These are phyloP conservation scores for Syngnathus rostellatus DNA, from an alignment of 2,797 vertebrate genomes.

Conservation along the genomic window DNA sequence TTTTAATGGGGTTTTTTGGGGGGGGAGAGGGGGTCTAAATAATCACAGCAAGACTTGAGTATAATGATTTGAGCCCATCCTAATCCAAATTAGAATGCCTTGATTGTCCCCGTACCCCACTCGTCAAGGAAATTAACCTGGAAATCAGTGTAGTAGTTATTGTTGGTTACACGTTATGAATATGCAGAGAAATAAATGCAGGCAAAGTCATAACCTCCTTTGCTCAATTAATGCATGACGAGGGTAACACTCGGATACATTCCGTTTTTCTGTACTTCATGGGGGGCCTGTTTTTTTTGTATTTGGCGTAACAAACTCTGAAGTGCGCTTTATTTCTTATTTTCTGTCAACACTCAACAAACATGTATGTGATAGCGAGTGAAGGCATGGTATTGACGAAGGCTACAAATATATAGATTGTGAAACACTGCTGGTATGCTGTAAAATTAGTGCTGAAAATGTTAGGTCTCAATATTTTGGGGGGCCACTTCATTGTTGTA, in stretches of 20 bases:
- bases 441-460: conserved; percentile 18
- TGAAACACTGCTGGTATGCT: conserved; percentile 28
- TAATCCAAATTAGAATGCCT: neutral
- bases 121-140: neutral
- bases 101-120: neutral
- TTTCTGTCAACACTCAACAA: neutral
- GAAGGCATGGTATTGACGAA: conserved; percentile 10
- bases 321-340: neutral
- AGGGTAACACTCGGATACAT: neutral
- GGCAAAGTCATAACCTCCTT: neutral
- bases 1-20: neutral
- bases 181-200: neutral
- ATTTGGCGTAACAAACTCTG: neutral
- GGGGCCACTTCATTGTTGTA: conserved; percentile 30
- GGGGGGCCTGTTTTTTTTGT: neutral
- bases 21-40: neutral
- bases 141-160: neutral
- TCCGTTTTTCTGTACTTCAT: neutral
- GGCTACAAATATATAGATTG: conserved; percentile 17
- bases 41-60: neutral
- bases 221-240: neutral
- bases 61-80: neutral
- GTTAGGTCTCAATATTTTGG: conserved; percentile 12
- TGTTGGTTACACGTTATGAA: neutral
- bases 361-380: neutral